Evolutionary conservation across 2,113 vertebrate species (phyloP), one percentile per base, ranked within the genome.

Genomic region (Lethenteron reissneri): DNA sequence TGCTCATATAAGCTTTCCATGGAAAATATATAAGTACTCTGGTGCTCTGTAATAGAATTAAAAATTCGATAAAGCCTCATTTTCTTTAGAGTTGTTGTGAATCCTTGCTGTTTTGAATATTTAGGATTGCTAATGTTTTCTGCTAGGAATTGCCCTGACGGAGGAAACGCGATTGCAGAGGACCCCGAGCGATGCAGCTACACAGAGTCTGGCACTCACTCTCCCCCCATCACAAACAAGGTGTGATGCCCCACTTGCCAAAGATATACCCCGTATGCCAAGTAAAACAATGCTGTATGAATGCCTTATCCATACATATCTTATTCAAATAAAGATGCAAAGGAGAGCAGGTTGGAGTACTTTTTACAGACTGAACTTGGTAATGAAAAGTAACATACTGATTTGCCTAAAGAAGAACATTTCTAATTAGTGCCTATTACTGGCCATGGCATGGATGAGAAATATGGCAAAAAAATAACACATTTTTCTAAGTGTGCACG

Each of bases 81-180:
- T 17, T 15, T 73, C n/a, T 70, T 4, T 72, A 8, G 11, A 57
- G 68, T 14, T 13, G 68, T 14, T 13, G 70, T 21, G 19, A 21
- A 15, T 57, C 58, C 71, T 12, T 57, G 6, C 19, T 12, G 25
- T 70, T 12, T 10, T 58, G 19, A 8, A 58, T 58, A 9, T 56
- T 9, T 25, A 5, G 11, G 8, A 12, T 15, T 59, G 11, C 13
- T 58, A 58, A n/a, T 73, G n/a, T 75, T 15, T 60, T 58, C 8
- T 13, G 69, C 72, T 41, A 96, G 94, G 91, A 56, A 82, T 99
- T 17, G 85, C 88, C n/a, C 76, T 97, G 74, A 97, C 90, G 57
- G 85, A 88, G 25, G 90, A 95, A 72, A 95, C 90, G n/a, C 91
- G 89, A 79, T 78, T 95, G 70, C 91, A 95, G 75, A 89, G 89